Conservation (phyloP, 2,113 vertebrate species). For the Girardinichthys multiradiatus region DNA sequence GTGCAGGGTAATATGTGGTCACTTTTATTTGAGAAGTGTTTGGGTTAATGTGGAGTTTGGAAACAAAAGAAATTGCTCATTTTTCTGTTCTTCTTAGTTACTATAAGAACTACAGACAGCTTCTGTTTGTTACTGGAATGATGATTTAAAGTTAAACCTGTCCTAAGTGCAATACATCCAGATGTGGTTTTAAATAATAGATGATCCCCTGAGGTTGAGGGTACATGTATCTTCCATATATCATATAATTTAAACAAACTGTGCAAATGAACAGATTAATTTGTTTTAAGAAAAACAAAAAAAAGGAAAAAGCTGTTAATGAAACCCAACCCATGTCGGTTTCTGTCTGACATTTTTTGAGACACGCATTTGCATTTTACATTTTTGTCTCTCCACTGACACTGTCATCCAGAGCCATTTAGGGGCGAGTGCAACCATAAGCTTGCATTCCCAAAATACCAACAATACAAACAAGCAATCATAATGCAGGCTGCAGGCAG, state of each 20-base stretch:
- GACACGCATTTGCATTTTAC: slow-evolving; percentile 10
- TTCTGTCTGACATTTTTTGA: slow-evolving; percentile 11
- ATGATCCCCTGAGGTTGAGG: slow-evolving; percentile 53
- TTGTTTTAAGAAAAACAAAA: slow-evolving; percentile 25
- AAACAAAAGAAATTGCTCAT: not conserved
- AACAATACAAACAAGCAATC: slow-evolving; percentile 9
- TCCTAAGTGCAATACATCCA: slow-evolving; percentile 50
- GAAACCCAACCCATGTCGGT: slow-evolving; percentile 26
- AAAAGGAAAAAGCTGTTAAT: slow-evolving; percentile 17
- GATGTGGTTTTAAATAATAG: slow-evolving; percentile 58
- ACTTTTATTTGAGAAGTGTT: no score
- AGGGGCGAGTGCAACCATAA: slow-evolving; percentile 16
- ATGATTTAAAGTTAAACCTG: slow-evolving; percentile 32
- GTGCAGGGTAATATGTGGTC: no score
- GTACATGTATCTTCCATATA: slow-evolving; percentile 47
- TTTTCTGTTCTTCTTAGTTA: not conserved
- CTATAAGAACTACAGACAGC: not conserved
- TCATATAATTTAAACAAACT: slow-evolving; percentile 36
- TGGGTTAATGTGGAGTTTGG: not conserved
- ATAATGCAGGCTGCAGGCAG: slow-evolving; percentile 3
- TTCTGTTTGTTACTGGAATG: slow-evolving; percentile 1
- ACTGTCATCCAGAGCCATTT: slow-evolving; percentile 14
- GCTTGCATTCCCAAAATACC: slow-evolving; percentile 34
- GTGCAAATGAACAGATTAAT: slow-evolving; percentile 33
- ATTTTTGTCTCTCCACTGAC: slow-evolving; percentile 17